These are phyloP conservation scores for Sisor rabdophorus DNA, from an alignment of 2,113 vertebrate genomes.

Conservation along the genomic window DNA sequence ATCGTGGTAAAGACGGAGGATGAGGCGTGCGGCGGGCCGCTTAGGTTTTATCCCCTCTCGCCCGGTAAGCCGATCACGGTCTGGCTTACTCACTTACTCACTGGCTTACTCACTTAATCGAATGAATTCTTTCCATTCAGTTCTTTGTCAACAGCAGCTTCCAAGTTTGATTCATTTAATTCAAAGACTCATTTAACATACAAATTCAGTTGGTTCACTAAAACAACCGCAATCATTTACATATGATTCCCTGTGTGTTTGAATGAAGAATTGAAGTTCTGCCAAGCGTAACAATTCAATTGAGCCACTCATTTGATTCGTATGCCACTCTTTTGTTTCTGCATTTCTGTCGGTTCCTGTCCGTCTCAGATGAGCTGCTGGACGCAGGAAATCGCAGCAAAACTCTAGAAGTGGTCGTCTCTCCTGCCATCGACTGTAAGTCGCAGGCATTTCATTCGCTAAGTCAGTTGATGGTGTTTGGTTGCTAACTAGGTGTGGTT, in stretches of 20 bases:
- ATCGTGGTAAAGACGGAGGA: constrained; percentile 97
- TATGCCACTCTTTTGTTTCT: neutral
- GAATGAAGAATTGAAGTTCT: neutral
- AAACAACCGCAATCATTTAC: neutral
- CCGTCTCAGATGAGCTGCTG: constrained; percentile 76
- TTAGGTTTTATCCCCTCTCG: constrained; percentile 84
- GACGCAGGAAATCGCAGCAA: constrained; percentile 89
- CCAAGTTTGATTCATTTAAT: neutral
- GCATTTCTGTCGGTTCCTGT: neutral
- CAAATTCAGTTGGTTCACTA: neutral
- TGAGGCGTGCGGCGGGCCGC: constrained; percentile 83
- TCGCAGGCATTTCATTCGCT: neutral
- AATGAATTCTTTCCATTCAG: too few relatives aligned
- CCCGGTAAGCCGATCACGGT: constrained; percentile 47
- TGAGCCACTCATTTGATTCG: neutral
- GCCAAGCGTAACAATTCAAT: neutral
- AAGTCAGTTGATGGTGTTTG: too few relatives aligned
- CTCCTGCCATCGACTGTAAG: constrained; percentile 85
- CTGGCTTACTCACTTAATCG: too few relatives aligned
- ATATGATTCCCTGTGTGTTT: neutral
- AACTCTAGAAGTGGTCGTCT: constrained; percentile 80
- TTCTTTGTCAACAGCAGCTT: too few relatives aligned
- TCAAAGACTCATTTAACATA: neutral
- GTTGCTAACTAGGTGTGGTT: neutral
- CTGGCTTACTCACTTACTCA: neutral